Conservation (phyloP, 2,797 vertebrate genomes). For the Myripristis murdjan region DNA sequence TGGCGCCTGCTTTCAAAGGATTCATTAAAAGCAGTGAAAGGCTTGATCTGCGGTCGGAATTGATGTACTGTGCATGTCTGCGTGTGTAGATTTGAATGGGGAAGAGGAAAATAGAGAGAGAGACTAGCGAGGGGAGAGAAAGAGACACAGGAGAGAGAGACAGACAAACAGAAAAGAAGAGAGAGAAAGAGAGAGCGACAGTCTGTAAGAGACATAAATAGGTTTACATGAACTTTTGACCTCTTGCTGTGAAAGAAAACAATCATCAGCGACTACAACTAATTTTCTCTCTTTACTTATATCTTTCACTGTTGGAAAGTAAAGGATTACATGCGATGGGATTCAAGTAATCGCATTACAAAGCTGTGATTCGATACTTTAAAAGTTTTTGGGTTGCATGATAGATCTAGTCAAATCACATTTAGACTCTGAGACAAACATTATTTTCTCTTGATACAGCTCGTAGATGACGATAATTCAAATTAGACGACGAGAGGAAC, state of each 20-base stretch:
- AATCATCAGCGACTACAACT: slow-evolving; percentile 75
- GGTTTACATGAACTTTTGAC: slow-evolving; percentile 77
- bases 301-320: slow-evolving; percentile 58
- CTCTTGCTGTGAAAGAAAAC: slow-evolving; percentile 77
- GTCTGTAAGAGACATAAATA: slow-evolving; percentile 44
- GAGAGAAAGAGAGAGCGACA: slow-evolving; percentile 8
- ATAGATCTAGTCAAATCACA: background rate
- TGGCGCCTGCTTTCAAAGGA: slow-evolving; percentile 69
- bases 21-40: slow-evolving; percentile 76
- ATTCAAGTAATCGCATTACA: slow-evolving; percentile 78
- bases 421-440: background rate
- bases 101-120: slow-evolving; percentile 24
- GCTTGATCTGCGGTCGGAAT: slow-evolving; percentile 64
- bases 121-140: slow-evolving; percentile 37
- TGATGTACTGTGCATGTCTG: slow-evolving; percentile 47
- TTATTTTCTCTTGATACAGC: background rate
- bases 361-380: slow-evolving; percentile 48
- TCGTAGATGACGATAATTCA: slow-evolving; percentile 2
- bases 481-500: background rate
- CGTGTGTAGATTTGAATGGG: slow-evolving; percentile 36
- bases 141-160: slow-evolving; percentile 3
- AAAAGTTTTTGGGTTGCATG: slow-evolving; percentile 15
- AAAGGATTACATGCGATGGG: slow-evolving; percentile 71
- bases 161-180: slow-evolving; percentile 9
- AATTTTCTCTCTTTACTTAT: slow-evolving; percentile 54